Percentiles rank a stretch among this genome's conserved stretches.
Evolutionary conservation across 2,797 vertebrate species (phyloP).

Genomic region (Neoniphon sammara): DNA sequence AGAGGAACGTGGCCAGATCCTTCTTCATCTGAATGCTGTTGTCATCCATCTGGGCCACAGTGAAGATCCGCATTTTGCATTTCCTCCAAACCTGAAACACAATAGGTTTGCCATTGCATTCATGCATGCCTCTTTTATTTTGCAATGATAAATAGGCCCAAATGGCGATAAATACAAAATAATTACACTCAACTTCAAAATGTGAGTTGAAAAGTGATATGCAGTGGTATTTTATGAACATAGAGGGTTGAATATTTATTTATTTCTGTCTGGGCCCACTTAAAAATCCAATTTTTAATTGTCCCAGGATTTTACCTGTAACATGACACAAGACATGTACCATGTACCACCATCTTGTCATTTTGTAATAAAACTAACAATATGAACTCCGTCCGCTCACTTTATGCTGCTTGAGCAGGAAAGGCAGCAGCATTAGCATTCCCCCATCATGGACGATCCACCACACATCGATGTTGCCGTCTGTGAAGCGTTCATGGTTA

Average conservation of each 20-base stretch:
- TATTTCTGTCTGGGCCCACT: too few species aligned
- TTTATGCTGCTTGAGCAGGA: slow-evolving; percentile 98
- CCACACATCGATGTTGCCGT: slow-evolving; percentile 98
- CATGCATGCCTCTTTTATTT: too few species aligned
- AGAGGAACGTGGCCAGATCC: slow-evolving; percentile 94
- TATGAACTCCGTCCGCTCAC: slow-evolving; percentile 68
- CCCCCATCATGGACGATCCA: slow-evolving; percentile 99
- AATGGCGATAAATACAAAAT: background rate
- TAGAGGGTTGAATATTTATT: too few species aligned
- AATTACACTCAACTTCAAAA: too few species aligned
- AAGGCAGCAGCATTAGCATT: slow-evolving; percentile 98
- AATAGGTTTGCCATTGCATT: background rate
- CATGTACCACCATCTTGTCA: too few species aligned
- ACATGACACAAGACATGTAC: too few species aligned
- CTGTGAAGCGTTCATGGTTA: slow-evolving; percentile 96
- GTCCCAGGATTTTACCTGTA: too few species aligned
- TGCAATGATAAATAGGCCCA: background rate
- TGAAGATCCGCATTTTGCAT: slow-evolving; percentile 98
- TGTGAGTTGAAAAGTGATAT: too few species aligned
- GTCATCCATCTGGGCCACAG: slow-evolving; percentile 98
- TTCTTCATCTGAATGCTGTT: slow-evolving; percentile 99
- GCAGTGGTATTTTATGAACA: too few species aligned
- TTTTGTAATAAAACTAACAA: background rate
- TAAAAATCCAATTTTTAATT: too few species aligned
- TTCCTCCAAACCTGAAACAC: slow-evolving; percentile 93